Evolutionary conservation across 2,888 invertebrate species (phyloP), one percentile per base, ranked within the genome.

Genomic region (Rhamphomyia laevipes): DNA sequence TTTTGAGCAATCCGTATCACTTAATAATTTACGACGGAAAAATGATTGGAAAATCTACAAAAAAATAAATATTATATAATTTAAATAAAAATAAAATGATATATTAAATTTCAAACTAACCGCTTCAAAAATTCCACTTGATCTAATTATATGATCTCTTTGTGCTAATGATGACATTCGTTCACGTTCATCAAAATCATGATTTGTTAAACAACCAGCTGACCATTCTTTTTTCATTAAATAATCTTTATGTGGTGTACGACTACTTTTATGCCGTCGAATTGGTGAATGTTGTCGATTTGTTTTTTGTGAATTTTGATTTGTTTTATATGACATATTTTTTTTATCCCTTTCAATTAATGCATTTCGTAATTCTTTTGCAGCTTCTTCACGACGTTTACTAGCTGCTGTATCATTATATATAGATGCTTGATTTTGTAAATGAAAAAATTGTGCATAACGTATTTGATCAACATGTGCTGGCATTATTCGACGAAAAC

Each of bases 391-490:
- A 43, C 87, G 76, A 0, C 86, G 85, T 52, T 84, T 78, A 47
- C 86, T 86, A 0, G 86, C 80, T 0, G 81, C 82, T 0, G 88
- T 89, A 56, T 81, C 79, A 44, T 83, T 82, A 65, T 84, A 87
- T 27, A 70, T 67, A 2, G 70, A 70, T 1, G 66, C 80, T 46
- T 81, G 78, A 42, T 81, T 85, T 71, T 87, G 85, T 60, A 83
- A 80, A 64, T 85, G 61, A 41, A 64, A 85, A 61, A 82, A 82
- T 49, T 77, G 74, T 44, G 80, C 75, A 65, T 87, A 89, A 48
- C 64, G 67, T 37, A 64, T 58, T 48, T 78, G 77, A 16, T 64
- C 63, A 50, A 75, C 74, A 0, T 65, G 51, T 27, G 77, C 76
- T 1, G 87, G 87, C 73, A 84, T 87, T 49, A 86, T 62, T 11